Evolutionary conservation across 2,888 invertebrate genomes (phyloP).

Genomic region (Tetranychus piercei): DNA sequence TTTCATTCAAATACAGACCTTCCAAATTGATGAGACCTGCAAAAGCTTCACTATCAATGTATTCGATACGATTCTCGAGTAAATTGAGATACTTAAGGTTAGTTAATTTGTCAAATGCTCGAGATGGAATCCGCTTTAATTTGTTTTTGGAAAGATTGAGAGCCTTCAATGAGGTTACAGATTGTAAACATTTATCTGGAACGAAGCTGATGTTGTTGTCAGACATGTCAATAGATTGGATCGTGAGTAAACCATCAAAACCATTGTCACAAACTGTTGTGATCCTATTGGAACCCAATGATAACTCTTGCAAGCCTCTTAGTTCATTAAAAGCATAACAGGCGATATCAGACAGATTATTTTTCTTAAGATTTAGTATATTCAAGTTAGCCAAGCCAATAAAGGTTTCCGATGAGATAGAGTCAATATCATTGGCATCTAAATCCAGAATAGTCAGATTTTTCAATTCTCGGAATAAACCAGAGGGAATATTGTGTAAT

Average conservation of each 20-base stretch:
- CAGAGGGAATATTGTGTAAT: neutral
- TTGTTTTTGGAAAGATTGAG: neutral
- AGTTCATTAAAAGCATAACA: constrained; percentile 7
- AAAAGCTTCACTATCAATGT: constrained; percentile 1
- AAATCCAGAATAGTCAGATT: neutral
- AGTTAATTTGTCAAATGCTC: neutral
- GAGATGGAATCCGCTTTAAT: neutral
- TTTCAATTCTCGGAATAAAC: neutral
- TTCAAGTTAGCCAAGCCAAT: neutral
- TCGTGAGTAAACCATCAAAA: neutral
- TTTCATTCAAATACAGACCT: constrained; percentile 9
- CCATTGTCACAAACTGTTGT: constrained; percentile 4
- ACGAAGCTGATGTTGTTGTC: neutral
- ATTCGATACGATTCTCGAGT: neutral
- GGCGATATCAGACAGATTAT: neutral
- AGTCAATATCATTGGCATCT: constrained; percentile 4
- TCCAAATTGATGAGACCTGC: neutral
- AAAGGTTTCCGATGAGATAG: neutral
- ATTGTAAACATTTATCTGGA: constrained; percentile 7
- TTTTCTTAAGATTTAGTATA: constrained; percentile 4
- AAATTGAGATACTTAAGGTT: constrained; percentile 6
- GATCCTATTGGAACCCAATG: constrained; percentile 1
- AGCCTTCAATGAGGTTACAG: neutral
- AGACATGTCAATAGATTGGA: constrained; percentile 3
- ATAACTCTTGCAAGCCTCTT: neutral